Evolutionary conservation across 2,888 invertebrate species (phyloP).

Genomic region (Nesidiocoris tenuis): DNA sequence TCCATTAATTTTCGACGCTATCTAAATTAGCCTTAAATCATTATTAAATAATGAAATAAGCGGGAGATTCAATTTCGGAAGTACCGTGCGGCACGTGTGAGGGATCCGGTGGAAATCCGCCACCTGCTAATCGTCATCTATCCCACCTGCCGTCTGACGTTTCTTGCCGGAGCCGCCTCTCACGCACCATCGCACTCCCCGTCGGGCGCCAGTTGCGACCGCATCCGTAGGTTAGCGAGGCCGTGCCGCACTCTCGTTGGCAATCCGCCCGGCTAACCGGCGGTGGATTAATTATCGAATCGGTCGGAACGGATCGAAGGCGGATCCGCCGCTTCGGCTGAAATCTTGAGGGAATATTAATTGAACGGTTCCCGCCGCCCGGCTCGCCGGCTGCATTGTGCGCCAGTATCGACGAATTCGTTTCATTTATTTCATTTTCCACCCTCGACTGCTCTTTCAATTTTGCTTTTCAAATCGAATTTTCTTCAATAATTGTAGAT

Average conservation of each 20-base stretch:
- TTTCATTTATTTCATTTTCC: no score
- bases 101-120: slow-evolving; percentile 26
- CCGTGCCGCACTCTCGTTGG: slow-evolving; percentile 1
- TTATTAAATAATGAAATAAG: no score
- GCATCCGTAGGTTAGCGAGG: not conserved
- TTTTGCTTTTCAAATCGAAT: no score
- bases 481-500: no score
- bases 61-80: no score
- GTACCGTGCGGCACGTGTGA: no score
- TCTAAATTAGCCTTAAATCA: no score
- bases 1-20: no score
- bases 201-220: not conserved
- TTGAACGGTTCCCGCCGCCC: slow-evolving; percentile 3
- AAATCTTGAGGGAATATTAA: slow-evolving; percentile 26
- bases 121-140: slow-evolving; percentile 27
- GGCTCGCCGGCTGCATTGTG: not conserved
- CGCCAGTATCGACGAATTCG: not conserved
- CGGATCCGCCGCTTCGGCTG: slow-evolving; percentile 9
- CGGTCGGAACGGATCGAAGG: slow-evolving; percentile 16
- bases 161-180: slow-evolving; percentile 13
- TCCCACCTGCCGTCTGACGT: slow-evolving; percentile 34
- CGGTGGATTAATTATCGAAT: slow-evolving; percentile 31
- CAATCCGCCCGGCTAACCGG: slow-evolving; percentile 6
- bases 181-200: not conserved
- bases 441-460: no score